Percentiles rank a stretch among this genome's conserved stretches.
These are phyloP conservation scores for Anthopleura sola DNA, from an alignment of 64 coral and sea anemone genomes.

Conservation along the genomic window DNA sequence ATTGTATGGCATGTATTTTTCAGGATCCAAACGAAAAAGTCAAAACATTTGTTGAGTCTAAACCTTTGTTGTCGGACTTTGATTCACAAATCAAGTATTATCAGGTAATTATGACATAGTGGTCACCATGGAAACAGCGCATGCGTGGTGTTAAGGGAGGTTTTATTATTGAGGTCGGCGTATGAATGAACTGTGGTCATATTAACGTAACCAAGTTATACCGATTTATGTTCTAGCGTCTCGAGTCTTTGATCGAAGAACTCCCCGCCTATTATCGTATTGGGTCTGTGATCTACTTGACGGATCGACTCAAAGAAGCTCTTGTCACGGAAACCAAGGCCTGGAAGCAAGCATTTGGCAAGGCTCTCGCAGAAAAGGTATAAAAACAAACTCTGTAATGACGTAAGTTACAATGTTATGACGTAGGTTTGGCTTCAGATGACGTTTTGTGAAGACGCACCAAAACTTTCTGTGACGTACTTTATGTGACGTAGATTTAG, in stretches of 20 bases:
- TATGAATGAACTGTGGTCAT: no score
- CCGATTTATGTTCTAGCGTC: constrained; percentile 32
- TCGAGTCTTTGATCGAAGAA: constrained; percentile 84
- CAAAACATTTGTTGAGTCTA: constrained; percentile 88
- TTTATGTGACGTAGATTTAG: no score
- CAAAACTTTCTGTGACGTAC: no score
- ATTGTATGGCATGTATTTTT: not conserved
- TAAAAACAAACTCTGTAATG: not conserved
- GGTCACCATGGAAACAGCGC: not conserved
- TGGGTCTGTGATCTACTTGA: constrained; percentile 84
- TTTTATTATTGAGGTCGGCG: no score
- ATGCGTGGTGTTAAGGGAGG: not conserved
- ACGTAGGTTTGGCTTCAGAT: no score
- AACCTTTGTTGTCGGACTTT: constrained; percentile 91
- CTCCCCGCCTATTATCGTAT: constrained; percentile 77
- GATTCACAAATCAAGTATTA: constrained; percentile 96
- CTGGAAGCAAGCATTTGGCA: constrained; percentile 97
- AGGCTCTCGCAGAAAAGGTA: constrained; percentile 94
- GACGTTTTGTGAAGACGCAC: no score
- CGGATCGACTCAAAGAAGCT: constrained; percentile 84
- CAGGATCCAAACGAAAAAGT: constrained; percentile 92
- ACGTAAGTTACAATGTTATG: not conserved
- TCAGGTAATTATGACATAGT: constrained; percentile 36
- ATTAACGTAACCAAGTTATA: not conserved
- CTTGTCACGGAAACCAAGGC: constrained; percentile 96